Evolutionary conservation across 1,140 invertebrate genomes (phyloP), one percentile per base, ranked within the genome.

Genomic region (Pogonognathellus flavescens): DNA sequence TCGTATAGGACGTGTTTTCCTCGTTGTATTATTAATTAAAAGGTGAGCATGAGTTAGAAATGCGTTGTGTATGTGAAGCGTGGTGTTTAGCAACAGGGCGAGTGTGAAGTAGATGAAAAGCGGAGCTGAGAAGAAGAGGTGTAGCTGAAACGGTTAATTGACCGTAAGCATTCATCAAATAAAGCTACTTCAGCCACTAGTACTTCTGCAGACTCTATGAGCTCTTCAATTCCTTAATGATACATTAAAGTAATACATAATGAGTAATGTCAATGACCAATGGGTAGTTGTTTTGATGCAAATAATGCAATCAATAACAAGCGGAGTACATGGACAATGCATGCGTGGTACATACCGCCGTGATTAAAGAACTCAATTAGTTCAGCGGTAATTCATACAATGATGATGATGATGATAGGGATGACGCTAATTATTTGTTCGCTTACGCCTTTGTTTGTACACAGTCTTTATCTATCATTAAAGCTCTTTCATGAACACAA

Each of bases 231-330:
- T 66, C 0, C 25, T 10, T 66, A 66, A 66, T 66, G 22, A 66
- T 25, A 13, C 62, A 66, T 66, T 66, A 66, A 66, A 25, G 62
- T 31, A 25, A 49, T 76, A 10, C 53, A 57, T 57, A n/a, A n/a
- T 14, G 53, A 76, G 31, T n/a, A 50, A 50, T 76, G 70, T 76
- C 70, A 76, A 76, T 76, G 70, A 76, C 70, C 70, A 76, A 76
- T 76, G 31, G 31, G 31, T 41, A 41, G 25, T 41, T 76, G 49
- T 50, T 76, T 31, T 76, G 41, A 76, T 76, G 70, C 70, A 76
- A 76, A 76, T 50, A 76, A 76, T 76, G 70, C 31, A 76, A 76
- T 76, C 70, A 76, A 66, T 50, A 76, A 76, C 9, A n/a, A 76
- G 11, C 18, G 13, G 25, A 76, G 62, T 20, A 66, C 62, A 76